Base-by-base conservation (phyloP, 2,888 invertebrate species). In the Agonopterix alstromeriana region DNA sequence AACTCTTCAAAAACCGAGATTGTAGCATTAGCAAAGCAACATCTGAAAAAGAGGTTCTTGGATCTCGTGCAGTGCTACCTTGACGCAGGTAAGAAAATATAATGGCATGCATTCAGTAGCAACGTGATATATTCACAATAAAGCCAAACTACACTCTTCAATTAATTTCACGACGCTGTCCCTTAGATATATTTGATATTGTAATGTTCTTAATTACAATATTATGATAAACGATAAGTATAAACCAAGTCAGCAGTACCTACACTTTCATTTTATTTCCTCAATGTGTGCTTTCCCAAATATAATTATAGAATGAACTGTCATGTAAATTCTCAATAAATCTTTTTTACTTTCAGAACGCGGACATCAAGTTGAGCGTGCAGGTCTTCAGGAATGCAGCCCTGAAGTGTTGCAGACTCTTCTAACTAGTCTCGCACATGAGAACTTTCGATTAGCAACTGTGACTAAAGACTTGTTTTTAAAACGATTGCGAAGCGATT, bases 401-500 rank as follows among this genome's bases (percentile, higher is more conserved):
- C 94, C 97, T 65, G 97, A 97, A 90, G 93, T 97, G 55, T 89
- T 97, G 65, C 96, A 97, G 86, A 90, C 95, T 57, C 92, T 97
- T 58, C 88, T 97, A 48, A 90, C 91, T 8, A 87, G 90, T 61
- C 83, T 92, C 54, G 88, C 90, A 52, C 90, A 92, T 71, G 92
- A 90, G 56, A 87, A 86, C 63, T 88, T 90, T 82, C 93, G 93
- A 54, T 90, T 97, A 60, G 91, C 93, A 41, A 82, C 90, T 57
- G 94, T 95, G 60, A 92, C 93, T 40, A 94, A 93, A 73, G 93
- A 94, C 69, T 92, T 94, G 61, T 97, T 98, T 85, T 82, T 97
- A 50, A 92, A 93, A 70, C 93, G 94, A 65, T 87, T 98, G 57
- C 91, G 94, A 66, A 92, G 94, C 69, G 97, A 97, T 80, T 97